Evolutionary conservation across 2,888 invertebrate genomes (phyloP), one percentile per base, ranked within the genome.

Genomic region (Drymonia ruficornis): DNA sequence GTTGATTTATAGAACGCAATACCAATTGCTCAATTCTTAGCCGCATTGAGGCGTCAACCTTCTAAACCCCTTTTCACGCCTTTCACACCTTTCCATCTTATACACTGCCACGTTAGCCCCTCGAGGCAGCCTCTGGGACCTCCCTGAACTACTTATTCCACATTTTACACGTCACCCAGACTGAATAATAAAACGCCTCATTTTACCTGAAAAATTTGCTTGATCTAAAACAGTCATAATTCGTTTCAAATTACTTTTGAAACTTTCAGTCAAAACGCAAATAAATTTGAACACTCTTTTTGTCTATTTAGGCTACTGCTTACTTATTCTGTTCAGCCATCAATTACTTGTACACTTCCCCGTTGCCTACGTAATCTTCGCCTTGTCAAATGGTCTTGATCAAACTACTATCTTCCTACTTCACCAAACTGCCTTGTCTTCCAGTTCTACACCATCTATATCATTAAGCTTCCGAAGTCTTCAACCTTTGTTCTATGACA

Each of bases 21-120:
- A 31, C 16, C 16, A 16, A 16, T 16, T 40, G 16, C 11, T 44
- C 45, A 23, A 45, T 28, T 45, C 45, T 13, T 45, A 28, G 23
- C 31, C 47, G 51, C 59, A 52, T 59, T 57, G 63, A 65, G 45
- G 43, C 46, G 53, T 53, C 65, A 62, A 69, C 67, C 65, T 62
- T 65, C 55, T 67, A 60, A 56, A 67, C 62, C 60, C 63, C 56
- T 66, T 59, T 68, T 68, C 63, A 71, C 63, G 59, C 68, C 61
- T 63, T 53, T 60, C 49, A 57, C 46, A 56, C 44, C 56, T 63
- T 49, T 68, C 63, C 65, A 65, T 59, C 63, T 59, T 65, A 59
- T 44, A 61, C 42, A 55, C 43, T 57, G 53, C 49, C 55, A 56
- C 54, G 55, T 61, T 51, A 46, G 56, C 57, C 63, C 36, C 55